These are phyloP conservation scores for Microcebus jonahi DNA, from an alignment of 2,113 vertebrate genomes.

Conservation along the genomic window DNA sequence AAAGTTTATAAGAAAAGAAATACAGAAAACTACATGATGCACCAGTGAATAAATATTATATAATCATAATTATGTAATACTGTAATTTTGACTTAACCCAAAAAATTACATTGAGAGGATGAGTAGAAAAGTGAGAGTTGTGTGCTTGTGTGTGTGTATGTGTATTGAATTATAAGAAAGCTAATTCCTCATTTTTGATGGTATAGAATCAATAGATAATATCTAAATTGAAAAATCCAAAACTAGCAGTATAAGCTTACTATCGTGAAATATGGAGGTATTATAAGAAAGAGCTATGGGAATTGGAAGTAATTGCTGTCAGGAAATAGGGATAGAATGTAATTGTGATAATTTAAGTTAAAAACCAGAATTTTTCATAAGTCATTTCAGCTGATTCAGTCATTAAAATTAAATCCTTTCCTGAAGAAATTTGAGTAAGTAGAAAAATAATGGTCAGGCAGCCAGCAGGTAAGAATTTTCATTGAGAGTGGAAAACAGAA, in stretches of 20 bases:
- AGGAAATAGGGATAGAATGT: neutral
- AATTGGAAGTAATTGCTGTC: slow-evolving; percentile 1
- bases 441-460: neutral
- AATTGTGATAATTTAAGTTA: slow-evolving; percentile 47
- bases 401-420: slow-evolving; percentile 45
- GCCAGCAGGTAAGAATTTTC: neutral
- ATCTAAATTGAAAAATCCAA: slow-evolving; percentile 35
- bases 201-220: neutral
- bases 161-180: neutral
- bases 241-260: neutral
- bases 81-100: neutral
- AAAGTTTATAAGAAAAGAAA: neutral
- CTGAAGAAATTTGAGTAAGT: neutral
- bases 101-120: neutral
- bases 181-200: neutral
- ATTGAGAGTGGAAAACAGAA: neutral
- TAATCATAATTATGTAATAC: neutral
- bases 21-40: neutral
- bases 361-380: neutral
- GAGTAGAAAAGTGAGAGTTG: neutral
- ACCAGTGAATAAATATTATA: neutral
- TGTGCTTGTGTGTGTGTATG: neutral
- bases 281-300: neutral
- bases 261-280: neutral
- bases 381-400: neutral